Evolutionary conservation across 2,888 invertebrate species (phyloP).

Genomic region (Diarsia dahlii): DNA sequence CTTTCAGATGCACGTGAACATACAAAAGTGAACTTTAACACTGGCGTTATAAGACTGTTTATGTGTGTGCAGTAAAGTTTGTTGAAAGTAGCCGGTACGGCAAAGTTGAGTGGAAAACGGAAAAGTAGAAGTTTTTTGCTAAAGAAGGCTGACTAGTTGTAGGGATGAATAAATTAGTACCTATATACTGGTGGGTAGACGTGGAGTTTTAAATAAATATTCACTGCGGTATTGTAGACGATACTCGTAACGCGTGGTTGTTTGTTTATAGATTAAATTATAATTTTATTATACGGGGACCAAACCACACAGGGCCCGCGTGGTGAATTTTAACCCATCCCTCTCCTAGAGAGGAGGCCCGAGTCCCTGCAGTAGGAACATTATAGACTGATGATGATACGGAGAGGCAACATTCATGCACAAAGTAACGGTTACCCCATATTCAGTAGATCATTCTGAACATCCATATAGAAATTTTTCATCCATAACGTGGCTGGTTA

Average conservation of each 20-base stretch:
- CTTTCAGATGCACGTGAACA: slow-evolving; percentile 24
- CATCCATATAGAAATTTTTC: no score
- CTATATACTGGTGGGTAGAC: slow-evolving; percentile 40
- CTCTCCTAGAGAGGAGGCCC: no score
- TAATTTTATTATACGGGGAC: not conserved
- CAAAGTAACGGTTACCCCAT: no score
- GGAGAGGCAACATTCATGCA: no score
- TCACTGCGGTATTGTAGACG: slow-evolving; percentile 46
- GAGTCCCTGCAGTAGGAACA: no score
- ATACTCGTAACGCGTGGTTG: not conserved
- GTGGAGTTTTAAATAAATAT: slow-evolving; percentile 48
- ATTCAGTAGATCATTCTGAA: no score
- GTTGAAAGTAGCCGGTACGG: slow-evolving; percentile 51
- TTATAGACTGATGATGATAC: no score
- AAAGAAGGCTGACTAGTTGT: slow-evolving; percentile 62
- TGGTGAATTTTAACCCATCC: no score
- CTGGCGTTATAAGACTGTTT: slow-evolving; percentile 26
- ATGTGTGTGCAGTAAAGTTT: slow-evolving; percentile 32
- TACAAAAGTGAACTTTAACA: slow-evolving; percentile 49
- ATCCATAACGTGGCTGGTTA: no score
- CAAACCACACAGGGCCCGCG: no score
- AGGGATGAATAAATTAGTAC: slow-evolving; percentile 66
- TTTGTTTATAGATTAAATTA: not conserved
- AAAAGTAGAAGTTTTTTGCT: slow-evolving; percentile 61
- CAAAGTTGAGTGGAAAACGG: slow-evolving; percentile 64